phyloP scores from a whole-genome alignment of 2,888 invertebrate species.

The Cheilosia vernalis region DNA sequence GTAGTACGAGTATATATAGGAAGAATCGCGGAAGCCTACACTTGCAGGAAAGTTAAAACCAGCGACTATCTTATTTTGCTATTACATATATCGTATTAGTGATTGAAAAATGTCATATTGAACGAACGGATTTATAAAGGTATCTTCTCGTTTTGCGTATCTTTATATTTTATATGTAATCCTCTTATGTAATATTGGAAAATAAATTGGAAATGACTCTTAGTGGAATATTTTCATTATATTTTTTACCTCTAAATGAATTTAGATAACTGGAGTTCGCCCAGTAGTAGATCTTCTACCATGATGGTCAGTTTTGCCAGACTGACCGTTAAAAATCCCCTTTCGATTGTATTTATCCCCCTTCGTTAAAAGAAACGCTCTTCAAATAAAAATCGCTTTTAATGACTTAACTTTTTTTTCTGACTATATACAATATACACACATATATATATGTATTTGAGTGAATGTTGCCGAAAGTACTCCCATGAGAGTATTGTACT shows the following conservation, averaged over 20 bases:
- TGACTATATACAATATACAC: too few species aligned
- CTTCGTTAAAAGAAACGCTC: too few species aligned
- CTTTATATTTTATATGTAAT: constrained; percentile 65
- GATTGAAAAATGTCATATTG: constrained; percentile 46
- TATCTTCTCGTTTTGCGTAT: constrained; percentile 13
- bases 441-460: too few species aligned
- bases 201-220: constrained; percentile 66
- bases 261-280: not conserved
- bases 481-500: too few species aligned
- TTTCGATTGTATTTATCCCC: too few species aligned
- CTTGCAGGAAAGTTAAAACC: constrained; percentile 28
- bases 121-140: constrained; percentile 21
- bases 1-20: not conserved
- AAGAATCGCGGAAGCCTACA: constrained; percentile 47
- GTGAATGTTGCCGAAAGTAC: too few species aligned
- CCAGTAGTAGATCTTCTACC: too few species aligned
- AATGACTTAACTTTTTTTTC: too few species aligned
- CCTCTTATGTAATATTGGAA: constrained; percentile 65
- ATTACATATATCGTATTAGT: not conserved
- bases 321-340: too few species aligned
- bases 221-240: constrained; percentile 9
- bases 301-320: too few species aligned
- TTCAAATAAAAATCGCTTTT: too few species aligned
- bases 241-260: constrained; percentile 28
- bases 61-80: constrained; percentile 24